These are phyloP conservation scores for Rousettus leschenaultii DNA, from an alignment of 2,113 vertebrate genomes.

Conservation along the genomic window DNA sequence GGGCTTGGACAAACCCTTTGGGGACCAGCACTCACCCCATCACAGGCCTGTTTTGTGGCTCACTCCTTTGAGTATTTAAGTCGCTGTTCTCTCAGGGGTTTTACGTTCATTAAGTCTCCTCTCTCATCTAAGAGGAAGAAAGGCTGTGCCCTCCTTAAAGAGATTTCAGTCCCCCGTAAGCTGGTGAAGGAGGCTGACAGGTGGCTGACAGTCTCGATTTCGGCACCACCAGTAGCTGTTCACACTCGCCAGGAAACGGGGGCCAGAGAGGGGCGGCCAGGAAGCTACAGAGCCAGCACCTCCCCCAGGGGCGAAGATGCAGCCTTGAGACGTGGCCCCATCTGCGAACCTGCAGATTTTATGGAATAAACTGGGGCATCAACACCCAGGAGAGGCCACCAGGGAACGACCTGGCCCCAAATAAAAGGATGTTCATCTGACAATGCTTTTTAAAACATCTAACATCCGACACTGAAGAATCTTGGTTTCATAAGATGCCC, in stretches of 20 bases:
- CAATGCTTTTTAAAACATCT: neutral
- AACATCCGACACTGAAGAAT: neutral
- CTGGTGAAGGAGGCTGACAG: neutral
- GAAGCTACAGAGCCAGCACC: neutral
- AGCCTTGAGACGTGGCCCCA: neutral
- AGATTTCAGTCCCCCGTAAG: accelerated
- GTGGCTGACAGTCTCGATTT: neutral
- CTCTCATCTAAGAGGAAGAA: neutral
- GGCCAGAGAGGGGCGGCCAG: neutral
- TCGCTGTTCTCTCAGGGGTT: neutral
- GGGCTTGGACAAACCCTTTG: neutral
- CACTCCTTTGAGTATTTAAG: neutral
- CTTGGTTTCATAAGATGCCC: too few species aligned
- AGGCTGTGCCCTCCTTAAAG: neutral
- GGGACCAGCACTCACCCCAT: neutral
- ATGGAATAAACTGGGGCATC: neutral
- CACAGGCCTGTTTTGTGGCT: neutral
- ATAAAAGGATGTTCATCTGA: neutral
- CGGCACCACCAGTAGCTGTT: neutral
- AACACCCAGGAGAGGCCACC: neutral
- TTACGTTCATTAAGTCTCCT: neutral
- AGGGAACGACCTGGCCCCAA: neutral
- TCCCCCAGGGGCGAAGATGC: too few species aligned
- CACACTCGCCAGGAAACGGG: neutral
- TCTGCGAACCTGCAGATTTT: neutral